Base-by-base conservation (phyloP, 2,888 invertebrate species). In the Parnassius orleans region DNA sequence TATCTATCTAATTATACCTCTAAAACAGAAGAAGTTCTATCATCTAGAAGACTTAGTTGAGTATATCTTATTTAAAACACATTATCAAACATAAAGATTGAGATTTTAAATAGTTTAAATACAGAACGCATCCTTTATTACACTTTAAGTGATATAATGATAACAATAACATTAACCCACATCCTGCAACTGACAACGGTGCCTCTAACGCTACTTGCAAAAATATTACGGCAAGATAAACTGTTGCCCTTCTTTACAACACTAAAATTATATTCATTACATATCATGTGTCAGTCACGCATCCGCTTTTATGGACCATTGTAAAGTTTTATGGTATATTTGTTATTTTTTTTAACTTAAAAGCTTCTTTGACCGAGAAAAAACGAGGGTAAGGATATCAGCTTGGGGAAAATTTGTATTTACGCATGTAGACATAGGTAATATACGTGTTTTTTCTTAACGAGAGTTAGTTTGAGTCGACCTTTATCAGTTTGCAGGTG, bases 401-500 rank as follows among this genome's bases (percentile, higher is more conserved):
- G 51, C 33, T 56, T 61, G 43, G 65, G 53, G 43, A 67, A 70
- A 73, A 73, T 72, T 64, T 69, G 67, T 69, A 66, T 65, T 50
- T 9, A 50, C 15, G 19, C 19, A 19, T 19, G 5, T 48, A 50
- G 10, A 14, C 19, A 9, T 50, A 50, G 14, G 67, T 33, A 51
- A 46, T 56, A 51, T 52, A 61, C 24, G 11, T 50, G 19, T 15
- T 15, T 19, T 12, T 43, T 43, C 52, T 62, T 67, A 72, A 69
- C 69, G 65, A 73, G 66, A 73, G 67, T 71, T 72, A 72, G 76
- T 75, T 71, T 65, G 68, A 51, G 71, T 73, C 71, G 80, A 77
- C 81, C 80, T 84, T 79, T 77, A 74, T 71, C 70, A 71, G 72
- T 72, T 73, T 67, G 74, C 76, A 79, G 75, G 75, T 80, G 73